phyloP scores from a whole-genome alignment of 2,888 invertebrate species.

The Leucophenga maculata region DNA sequence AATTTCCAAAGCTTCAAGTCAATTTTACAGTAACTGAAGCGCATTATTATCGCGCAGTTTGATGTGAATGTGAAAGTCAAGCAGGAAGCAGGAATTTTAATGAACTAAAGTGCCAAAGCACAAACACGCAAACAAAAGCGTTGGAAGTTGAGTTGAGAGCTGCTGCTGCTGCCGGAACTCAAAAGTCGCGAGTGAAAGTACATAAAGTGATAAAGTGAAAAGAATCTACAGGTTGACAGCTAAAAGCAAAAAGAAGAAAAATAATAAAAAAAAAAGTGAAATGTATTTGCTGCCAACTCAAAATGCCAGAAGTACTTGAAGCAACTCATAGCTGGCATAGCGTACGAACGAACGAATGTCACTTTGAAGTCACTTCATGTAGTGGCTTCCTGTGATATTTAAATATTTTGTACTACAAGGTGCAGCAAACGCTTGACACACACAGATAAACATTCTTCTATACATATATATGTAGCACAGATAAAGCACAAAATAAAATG shows the following conservation, averaged over 20 bases:
- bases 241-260: background rate
- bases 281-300: background rate
- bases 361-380: slow-evolving; percentile 38
- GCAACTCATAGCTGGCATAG: slow-evolving; percentile 37
- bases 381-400: slow-evolving; percentile 49
- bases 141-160: too few relatives aligned
- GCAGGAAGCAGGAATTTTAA: slow-evolving; percentile 47
- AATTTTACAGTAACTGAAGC: background rate
- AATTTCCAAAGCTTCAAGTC: slow-evolving; percentile 8
- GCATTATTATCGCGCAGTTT: slow-evolving; percentile 1
- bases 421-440: too few relatives aligned
- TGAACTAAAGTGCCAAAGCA: slow-evolving; percentile 51
- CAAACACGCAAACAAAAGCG: slow-evolving; percentile 14
- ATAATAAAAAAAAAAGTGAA: background rate
- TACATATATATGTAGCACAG: too few relatives aligned
- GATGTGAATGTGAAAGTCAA: background rate
- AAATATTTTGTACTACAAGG: slow-evolving; percentile 34
- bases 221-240: slow-evolving; percentile 16
- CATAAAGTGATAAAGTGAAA: slow-evolving; percentile 28
- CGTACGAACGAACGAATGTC: slow-evolving; percentile 29
- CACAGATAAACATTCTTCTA: too few relatives aligned
- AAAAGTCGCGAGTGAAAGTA: background rate
- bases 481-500: slow-evolving; percentile 43
- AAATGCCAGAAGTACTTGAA: slow-evolving; percentile 5
- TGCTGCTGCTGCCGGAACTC: background rate